Percentiles rank a stretch among this genome's conserved stretches.
phyloP scores from a whole-genome alignment of 2,888 invertebrate genomes.

The Megalurothrips usitatus region DNA sequence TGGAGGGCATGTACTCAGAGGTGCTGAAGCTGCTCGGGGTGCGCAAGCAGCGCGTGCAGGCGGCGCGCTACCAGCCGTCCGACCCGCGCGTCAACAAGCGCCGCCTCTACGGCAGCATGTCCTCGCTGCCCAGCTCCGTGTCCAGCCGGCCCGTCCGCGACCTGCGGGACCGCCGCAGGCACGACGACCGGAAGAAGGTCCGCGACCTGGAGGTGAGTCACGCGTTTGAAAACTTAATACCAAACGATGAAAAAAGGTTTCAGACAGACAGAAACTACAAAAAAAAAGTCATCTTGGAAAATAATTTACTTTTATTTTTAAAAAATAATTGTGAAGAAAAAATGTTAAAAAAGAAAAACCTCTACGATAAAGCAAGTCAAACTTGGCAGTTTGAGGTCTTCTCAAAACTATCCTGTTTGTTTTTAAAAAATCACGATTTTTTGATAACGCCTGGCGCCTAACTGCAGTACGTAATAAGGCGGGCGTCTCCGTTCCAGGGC shows the following conservation, averaged over 20 bases:
- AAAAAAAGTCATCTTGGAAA: too few relatives aligned
- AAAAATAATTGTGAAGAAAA: too few relatives aligned
- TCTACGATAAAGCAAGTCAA: too few relatives aligned
- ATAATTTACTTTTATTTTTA: too few relatives aligned
- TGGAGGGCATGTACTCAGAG: conserved; percentile 84
- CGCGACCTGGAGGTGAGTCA: conserved; percentile 60
- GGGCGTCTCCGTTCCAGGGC: conserved; percentile 51
- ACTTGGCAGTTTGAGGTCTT: too few relatives aligned
- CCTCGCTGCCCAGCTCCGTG: conserved; percentile 75
- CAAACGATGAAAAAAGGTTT: too few relatives aligned
- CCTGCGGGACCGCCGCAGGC: conserved; percentile 57
- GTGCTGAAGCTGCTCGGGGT: conserved; percentile 59
- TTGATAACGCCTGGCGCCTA: too few relatives aligned
- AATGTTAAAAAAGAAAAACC: too few relatives aligned
- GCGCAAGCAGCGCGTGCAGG: conserved; percentile 47
- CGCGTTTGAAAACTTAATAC: too few relatives aligned
- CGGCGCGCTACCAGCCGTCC: conserved; percentile 51
- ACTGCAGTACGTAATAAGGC: background rate
- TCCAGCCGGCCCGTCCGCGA: conserved; percentile 72
- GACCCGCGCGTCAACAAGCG: conserved; percentile 53
- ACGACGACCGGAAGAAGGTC: conserved; percentile 69
- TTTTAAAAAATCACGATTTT: too few relatives aligned
- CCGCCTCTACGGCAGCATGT: conserved; percentile 72
- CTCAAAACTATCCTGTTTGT: too few relatives aligned
- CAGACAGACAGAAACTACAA: too few relatives aligned